Base-by-base conservation (phyloP, 1,140 invertebrate species). In the Galleria mellonella region DNA sequence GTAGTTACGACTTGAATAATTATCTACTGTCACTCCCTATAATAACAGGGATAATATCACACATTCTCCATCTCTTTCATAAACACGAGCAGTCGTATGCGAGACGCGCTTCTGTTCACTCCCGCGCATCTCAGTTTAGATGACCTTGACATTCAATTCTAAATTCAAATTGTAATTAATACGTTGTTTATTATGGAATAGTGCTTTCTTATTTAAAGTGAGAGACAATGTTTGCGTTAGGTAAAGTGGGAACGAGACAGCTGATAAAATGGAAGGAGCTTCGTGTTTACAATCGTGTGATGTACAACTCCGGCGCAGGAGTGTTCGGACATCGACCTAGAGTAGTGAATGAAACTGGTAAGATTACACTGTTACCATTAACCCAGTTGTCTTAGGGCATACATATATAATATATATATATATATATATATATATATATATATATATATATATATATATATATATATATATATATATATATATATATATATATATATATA, bases 271-370 rank as follows among this genome's bases (percentile, higher is more conserved):
- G 68, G 65, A 68, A 65, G 49, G 55, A 63, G 27, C 47, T 47
- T 14, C 40, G 55, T 42, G 44, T 48, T 17, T 61, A 35, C 33
- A 52, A 65, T 28, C 49, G 69, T 14, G 35, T 61, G 40, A 65
- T 58, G 13, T 83, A 83, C 42, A 71, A 83, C 51, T 83, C 77
- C 2, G 79, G 79, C 40, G 43, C 63, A 33, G 79, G 79, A 40
- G 75, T 83, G 50, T 83, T 82, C 72, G 79, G 79, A 3, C 79
- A 83, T 78, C 76, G 79, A 69, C 79, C 79, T 50, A 48, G 53
- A 37, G 59, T 53, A 33, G 51, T 64, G 32, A 69, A 64, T 39
- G 70, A 83, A 48, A 46, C 35, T 46, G 79, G 79, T 83, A 72
- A 39, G 72, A 23, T 23, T 23, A 6, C 17, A 3, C 17, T 23